Evolutionary conservation across 2,113 vertebrate species (phyloP).

Genomic region (Megaceryle maxima): DNA sequence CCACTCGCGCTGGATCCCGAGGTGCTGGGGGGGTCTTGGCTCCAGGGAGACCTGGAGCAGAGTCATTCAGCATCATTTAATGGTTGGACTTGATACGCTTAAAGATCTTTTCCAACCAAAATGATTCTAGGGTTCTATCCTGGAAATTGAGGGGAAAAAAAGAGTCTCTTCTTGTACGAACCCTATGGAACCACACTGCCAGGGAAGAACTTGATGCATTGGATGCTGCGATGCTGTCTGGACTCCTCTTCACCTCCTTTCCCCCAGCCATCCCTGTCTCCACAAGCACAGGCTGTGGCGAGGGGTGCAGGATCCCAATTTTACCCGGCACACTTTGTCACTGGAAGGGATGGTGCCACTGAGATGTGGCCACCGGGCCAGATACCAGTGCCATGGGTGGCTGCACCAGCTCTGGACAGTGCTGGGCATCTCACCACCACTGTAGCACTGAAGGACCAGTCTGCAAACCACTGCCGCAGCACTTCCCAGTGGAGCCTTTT

Average conservation of each 20-base stretch:
- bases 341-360: neutral
- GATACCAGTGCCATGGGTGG: fast-evolving
- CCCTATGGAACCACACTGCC: fast-evolving
- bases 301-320: neutral
- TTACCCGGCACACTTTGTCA: fast-evolving
- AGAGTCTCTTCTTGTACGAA: neutral
- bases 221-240: fast-evolving
- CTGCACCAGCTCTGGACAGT: neutral
- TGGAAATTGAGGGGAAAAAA: neutral
- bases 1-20: too few species aligned
- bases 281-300: fast-evolving
- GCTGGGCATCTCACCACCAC: fast-evolving
- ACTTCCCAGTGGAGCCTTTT: fast-evolving
- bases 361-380: fast-evolving
- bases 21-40: neutral
- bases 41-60: fast-evolving
- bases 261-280: fast-evolving
- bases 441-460: fast-evolving
- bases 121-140: neutral
- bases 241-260: fast-evolving
- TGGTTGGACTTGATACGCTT: neutral
- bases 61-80: neutral
- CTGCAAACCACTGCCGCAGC: neutral
- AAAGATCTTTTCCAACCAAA: neutral
- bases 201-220: fast-evolving